Evolutionary conservation across 1,140 invertebrate genomes (phyloP), one percentile per base, ranked within the genome.

Genomic region (Drosophila melanica): DNA sequence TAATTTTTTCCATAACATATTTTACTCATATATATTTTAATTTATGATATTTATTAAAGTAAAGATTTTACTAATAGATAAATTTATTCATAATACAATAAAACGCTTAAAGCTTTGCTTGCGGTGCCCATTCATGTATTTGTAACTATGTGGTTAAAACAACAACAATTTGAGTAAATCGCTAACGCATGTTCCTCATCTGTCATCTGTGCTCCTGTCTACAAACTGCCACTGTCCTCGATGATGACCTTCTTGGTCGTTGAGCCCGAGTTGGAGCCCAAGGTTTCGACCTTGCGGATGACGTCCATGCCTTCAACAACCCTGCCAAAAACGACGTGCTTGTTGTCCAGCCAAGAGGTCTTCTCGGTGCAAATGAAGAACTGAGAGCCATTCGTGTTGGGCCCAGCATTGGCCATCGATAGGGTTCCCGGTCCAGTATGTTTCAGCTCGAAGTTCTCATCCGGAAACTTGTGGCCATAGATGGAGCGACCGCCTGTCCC

Each of bases 371-470:
- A 98, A 73, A 99, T 95, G 3, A 93, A 99, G 93, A 99, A 99
- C 92, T 99, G 98, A 48, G 97, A 98, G 51, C 98, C 98, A 90
- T 99, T 99, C 65, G 98, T 98, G 92, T 98, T 96, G 33, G 97
- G 95, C 11, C 98, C 98, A 85, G 97, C 97, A 92, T 98, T 99
- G n/a, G 97, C 98, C 97, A 98, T 98, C 2, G 97, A 98, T 62
- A 98, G 92, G 42, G 96, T 94, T 67, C 97, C 97, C 59, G 97
- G 95, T 51, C 96, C 97, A 48, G 96, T 97, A 93, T 99, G 98
- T 93, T 97, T 98, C 91, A 98, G 93, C 23, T 93, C 93, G 93
- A 99, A 99, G 94, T 99, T 99, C 92, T 99, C 98, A 92, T 99
- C 98, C 12, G 94, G 95, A 92, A 99, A 99, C 92, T 98, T 98